Conservation (phyloP, 2,888 invertebrate species). For the Scelioninae gen. 1 region DNA sequence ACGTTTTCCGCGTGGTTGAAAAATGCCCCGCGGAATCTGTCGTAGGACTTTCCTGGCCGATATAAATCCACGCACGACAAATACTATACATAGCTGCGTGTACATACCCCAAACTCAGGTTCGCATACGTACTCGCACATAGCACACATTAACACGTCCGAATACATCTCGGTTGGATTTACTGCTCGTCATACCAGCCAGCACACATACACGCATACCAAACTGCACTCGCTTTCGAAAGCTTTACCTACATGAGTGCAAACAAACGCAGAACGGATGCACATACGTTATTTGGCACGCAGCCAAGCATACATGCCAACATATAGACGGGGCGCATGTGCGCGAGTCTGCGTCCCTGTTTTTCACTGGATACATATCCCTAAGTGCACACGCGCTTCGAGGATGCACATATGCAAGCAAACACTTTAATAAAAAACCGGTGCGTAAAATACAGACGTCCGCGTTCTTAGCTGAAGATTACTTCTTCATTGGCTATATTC, state of each 20-base stretch:
- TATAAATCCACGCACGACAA: slow-evolving; percentile 64
- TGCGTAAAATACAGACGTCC: slow-evolving; percentile 30
- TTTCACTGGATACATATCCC: slow-evolving; percentile 68
- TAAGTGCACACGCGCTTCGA: slow-evolving; percentile 62
- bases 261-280: slow-evolving; percentile 73
- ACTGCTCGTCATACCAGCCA: slow-evolving; percentile 63
- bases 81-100: slow-evolving; percentile 33
- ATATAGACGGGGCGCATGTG: slow-evolving; percentile 56
- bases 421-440: slow-evolving; percentile 50
- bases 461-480: not conserved
- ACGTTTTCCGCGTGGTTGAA: slow-evolving; percentile 59
- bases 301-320: slow-evolving; percentile 77
- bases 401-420: slow-evolving; percentile 59
- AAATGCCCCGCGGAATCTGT: slow-evolving; percentile 51
- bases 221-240: slow-evolving; percentile 66
- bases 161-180: slow-evolving; percentile 62
- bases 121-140: not conserved
- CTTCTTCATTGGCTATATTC: not conserved
- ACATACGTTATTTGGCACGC: slow-evolving; percentile 79
- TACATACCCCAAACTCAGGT: slow-evolving; percentile 1
- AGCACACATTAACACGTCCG: slow-evolving; percentile 50
- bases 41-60: slow-evolving; percentile 47
- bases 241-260: slow-evolving; percentile 70
- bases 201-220: slow-evolving; percentile 38
- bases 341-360: slow-evolving; percentile 66